Conservation (phyloP, 1,140 invertebrate species). For the Agraylea sexmaculata region DNA sequence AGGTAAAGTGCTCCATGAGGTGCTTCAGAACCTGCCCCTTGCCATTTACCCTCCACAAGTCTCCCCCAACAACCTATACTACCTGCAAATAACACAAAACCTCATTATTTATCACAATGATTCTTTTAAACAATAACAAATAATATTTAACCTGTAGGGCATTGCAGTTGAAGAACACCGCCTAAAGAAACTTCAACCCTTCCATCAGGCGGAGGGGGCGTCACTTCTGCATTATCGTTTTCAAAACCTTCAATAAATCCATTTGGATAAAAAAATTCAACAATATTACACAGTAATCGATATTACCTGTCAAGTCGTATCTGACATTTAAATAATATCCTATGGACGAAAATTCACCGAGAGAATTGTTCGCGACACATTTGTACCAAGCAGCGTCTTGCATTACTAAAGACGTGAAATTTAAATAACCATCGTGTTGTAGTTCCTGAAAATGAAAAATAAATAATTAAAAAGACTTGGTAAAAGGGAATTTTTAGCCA, state of each 20-base stretch:
- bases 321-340: conserved; percentile 71
- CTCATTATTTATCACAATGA: neutral
- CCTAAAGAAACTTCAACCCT: conserved; percentile 57
- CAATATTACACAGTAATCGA: neutral
- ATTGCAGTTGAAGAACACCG: conserved; percentile 63
- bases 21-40: conserved; percentile 15
- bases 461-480: conserved; percentile 3
- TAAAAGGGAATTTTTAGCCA: neutral
- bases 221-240: conserved; percentile 51
- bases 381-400: conserved; percentile 75
- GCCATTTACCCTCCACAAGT: conserved; percentile 12
- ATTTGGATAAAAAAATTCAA: neutral
- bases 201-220: conserved; percentile 40
- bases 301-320: conserved; percentile 50
- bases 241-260: conserved; percentile 19
- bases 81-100: conserved; percentile 7
- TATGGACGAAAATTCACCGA: conserved; percentile 67
- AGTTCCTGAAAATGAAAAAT: conserved; percentile 37
- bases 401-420: conserved; percentile 60
- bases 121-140: neutral
- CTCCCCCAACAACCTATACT: conserved; percentile 19
- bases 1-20: conserved; percentile 18
- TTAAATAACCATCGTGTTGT: conserved; percentile 64
- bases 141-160: conserved; percentile 46
- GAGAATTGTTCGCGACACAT: conserved; percentile 61